These are phyloP conservation scores for Corydoras sp. DNA, from an alignment of 2,113 vertebrate genomes.

Conservation along the genomic window DNA sequence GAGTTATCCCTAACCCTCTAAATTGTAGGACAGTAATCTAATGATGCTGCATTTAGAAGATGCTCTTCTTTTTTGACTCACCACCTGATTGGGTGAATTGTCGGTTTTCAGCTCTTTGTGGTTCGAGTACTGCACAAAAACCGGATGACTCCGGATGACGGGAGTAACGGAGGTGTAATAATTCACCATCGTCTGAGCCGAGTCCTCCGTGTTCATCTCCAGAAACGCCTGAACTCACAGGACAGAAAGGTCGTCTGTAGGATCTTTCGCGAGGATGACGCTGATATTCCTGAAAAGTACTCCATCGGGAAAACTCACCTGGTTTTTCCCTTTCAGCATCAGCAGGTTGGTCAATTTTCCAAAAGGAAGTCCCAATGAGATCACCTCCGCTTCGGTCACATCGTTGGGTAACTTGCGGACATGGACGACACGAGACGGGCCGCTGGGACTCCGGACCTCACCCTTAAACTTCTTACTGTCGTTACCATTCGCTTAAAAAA, in stretches of 20 bases:
- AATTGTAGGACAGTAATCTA: too few species aligned
- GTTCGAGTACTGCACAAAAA: slow-evolving; percentile 96
- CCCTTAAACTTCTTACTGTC: slow-evolving; percentile 98
- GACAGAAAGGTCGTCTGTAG: background rate
- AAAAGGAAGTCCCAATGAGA: slow-evolving; percentile 90
- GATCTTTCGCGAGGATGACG: too few species aligned
- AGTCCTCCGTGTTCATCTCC: slow-evolving; percentile 91
- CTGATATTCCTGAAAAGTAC: background rate
- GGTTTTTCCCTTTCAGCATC: slow-evolving; percentile 98
- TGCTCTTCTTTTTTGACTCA: background rate
- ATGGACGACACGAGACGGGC: slow-evolving; percentile 90
- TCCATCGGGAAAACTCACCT: slow-evolving; percentile 63
- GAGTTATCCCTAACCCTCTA: too few species aligned
- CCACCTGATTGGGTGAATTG: slow-evolving; percentile 92
- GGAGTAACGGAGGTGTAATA: slow-evolving; percentile 92
- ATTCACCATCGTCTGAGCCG: slow-evolving; percentile 94
- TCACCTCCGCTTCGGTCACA: slow-evolving; percentile 92
- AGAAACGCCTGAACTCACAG: slow-evolving; percentile 77
- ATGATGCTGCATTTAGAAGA: too few species aligned
- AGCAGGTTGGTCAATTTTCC: slow-evolving; percentile 96
- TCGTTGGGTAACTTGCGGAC: slow-evolving; percentile 89
- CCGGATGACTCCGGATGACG: slow-evolving; percentile 83
- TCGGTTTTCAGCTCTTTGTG: slow-evolving; percentile 98
- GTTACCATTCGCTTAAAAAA: slow-evolving; percentile 87
- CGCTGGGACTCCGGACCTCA: slow-evolving; percentile 78